Conservation (phyloP, 2,113 vertebrate genomes). For the Murina feae region DNA sequence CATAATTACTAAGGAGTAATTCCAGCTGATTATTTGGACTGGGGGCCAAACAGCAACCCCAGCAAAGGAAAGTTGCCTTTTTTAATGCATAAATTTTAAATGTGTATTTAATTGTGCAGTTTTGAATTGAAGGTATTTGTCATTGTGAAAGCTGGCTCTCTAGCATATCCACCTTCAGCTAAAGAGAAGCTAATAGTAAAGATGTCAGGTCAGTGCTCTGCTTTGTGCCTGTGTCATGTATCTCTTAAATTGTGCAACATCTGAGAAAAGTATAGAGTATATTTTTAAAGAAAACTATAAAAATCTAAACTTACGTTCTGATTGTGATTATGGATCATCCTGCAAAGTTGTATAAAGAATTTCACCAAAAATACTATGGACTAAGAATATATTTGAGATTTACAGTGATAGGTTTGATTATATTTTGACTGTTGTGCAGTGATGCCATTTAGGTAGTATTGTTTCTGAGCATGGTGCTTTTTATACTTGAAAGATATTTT, state of each 20-base stretch:
- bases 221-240: not conserved
- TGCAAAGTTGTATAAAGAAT: constrained; percentile 39
- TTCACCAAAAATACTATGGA: constrained; percentile 47
- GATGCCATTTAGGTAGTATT: constrained; percentile 72
- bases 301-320: not conserved
- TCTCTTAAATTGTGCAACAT: not conserved
- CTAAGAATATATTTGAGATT: constrained; percentile 39
- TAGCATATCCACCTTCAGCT: not conserved
- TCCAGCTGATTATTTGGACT: not conserved
- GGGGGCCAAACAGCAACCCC: not conserved
- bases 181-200: not conserved
- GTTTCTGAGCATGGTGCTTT: constrained; percentile 77
- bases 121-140: constrained; percentile 3
- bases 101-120: not conserved
- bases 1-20: not conserved
- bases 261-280: not conserved
- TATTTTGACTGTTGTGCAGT: constrained; percentile 77
- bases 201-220: not conserved
- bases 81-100: not conserved
- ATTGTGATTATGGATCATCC: not conserved
- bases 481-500: constrained; percentile 84
- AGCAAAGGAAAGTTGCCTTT: not conserved
- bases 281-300: constrained; percentile 49
- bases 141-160: not conserved
- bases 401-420: constrained; percentile 10